These are phyloP conservation scores for Polietes domitor DNA, from an alignment of 2,888 invertebrate species.

Conservation along the genomic window DNA sequence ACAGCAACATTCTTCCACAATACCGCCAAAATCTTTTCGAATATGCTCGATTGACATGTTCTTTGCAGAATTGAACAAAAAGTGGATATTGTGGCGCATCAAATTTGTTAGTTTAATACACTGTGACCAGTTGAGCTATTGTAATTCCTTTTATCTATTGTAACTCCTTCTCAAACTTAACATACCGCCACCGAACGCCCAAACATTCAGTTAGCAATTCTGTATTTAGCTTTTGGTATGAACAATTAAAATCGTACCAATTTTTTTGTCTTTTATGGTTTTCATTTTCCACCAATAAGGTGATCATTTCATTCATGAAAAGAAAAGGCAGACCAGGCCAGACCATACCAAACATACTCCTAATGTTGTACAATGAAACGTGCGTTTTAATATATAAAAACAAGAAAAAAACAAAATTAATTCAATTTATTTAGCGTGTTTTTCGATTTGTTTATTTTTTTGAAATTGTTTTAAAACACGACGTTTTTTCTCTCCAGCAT, in stretches of 20 bases:
- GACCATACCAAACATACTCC: not conserved
- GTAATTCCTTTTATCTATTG: not conserved
- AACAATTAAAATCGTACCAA: constrained; percentile 50
- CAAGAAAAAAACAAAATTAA: not conserved
- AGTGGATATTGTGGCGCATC: no score
- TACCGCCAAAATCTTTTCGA: no score
- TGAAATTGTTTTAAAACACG: constrained; percentile 32
- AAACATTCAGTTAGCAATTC: not conserved
- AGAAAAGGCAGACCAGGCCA: not conserved
- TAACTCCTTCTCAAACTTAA: not conserved
- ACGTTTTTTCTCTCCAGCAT: not conserved
- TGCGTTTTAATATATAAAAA: no score
- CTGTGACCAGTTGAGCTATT: no score
- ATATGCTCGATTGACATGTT: no score
- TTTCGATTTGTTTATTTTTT: constrained; percentile 20
- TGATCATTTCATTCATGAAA: constrained; percentile 40
- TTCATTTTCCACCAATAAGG: not conserved
- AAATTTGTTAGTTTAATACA: no score
- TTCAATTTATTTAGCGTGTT: not conserved
- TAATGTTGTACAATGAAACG: constrained; percentile 25
- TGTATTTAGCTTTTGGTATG: constrained; percentile 29
- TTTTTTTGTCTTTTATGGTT: not conserved
- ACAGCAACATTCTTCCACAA: no score
- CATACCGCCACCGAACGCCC: not conserved
- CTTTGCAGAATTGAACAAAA: no score